Evolutionary conservation across 2,113 vertebrate species (phyloP).

Genomic region (Balaenoptera acutorostrata): DNA sequence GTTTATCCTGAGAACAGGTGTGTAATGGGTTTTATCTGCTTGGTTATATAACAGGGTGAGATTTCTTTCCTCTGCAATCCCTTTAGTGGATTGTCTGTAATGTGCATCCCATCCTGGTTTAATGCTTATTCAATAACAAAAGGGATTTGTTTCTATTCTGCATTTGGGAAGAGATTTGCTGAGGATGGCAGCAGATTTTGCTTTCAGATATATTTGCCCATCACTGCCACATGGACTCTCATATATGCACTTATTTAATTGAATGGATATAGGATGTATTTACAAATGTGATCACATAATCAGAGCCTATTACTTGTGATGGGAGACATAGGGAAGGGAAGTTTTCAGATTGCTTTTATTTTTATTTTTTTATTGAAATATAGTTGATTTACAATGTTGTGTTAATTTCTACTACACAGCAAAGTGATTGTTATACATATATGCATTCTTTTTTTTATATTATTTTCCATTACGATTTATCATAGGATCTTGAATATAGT

Average conservation of each 20-base stretch:
- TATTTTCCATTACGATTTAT: background rate
- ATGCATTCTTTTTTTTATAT: background rate
- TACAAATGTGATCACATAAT: background rate
- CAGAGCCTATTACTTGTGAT: background rate
- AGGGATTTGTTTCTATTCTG: background rate
- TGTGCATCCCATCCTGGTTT: background rate
- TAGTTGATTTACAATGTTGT: background rate
- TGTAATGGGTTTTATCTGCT: background rate
- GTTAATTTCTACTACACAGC: fast-evolving
- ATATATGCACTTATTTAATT: background rate
- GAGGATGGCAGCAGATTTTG: background rate
- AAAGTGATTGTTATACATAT: background rate
- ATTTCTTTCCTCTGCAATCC: background rate
- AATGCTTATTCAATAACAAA: background rate
- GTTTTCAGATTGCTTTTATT: background rate
- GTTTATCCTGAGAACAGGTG: background rate
- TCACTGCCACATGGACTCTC: background rate
- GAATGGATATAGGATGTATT: background rate
- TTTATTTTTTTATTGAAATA: background rate
- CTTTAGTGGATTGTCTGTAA: background rate
- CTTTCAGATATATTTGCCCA: background rate
- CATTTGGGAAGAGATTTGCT: background rate
- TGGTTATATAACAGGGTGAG: background rate
- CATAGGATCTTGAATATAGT: background rate
- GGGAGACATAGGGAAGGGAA: background rate